Percentiles rank a stretch among this genome's conserved stretches.
Evolutionary conservation across 2,113 vertebrate genomes (phyloP).

Genomic region (Dascyllus trimaculatus): DNA sequence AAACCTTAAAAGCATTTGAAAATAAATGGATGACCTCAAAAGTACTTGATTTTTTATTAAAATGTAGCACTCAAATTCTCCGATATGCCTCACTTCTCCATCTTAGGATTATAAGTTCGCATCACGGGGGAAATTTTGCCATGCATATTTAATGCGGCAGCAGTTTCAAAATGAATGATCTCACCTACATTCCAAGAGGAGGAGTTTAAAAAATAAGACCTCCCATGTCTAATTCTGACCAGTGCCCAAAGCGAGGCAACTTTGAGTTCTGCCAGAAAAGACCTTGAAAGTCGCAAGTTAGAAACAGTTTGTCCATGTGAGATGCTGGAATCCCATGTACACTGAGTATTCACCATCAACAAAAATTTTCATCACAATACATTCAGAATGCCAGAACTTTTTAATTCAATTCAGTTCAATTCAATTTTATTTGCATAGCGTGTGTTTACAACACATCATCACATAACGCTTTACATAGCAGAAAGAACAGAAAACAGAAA

Average conservation of each 20-base stretch:
- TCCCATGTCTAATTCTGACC: constrained; percentile 30
- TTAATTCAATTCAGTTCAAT: too few relatives aligned
- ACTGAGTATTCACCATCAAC: constrained; percentile 30
- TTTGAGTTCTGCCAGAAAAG: neutral
- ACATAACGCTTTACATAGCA: too few relatives aligned
- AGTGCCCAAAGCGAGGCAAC: neutral
- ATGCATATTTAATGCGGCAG: constrained; percentile 67
- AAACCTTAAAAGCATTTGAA: constrained; percentile 32
- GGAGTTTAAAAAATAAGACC: neutral
- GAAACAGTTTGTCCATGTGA: neutral
- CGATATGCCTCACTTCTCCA: constrained; percentile 19
- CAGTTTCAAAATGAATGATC: constrained; percentile 55
- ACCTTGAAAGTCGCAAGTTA: neutral
- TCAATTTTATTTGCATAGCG: too few relatives aligned
- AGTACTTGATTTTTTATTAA: constrained; percentile 47
- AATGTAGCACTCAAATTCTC: constrained; percentile 39
- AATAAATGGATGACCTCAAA: constrained; percentile 42
- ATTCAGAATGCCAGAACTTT: constrained; percentile 78
- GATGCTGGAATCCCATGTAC: neutral
- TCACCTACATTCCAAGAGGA: constrained; percentile 35
- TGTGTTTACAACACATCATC: too few relatives aligned
- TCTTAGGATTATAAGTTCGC: constrained; percentile 33
- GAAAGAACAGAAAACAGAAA: too few relatives aligned
- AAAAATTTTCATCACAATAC: constrained; percentile 68
- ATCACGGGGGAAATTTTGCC: constrained; percentile 27